phyloP scores from a whole-genome alignment of 2,888 invertebrate species.

The Oxytorus armatus region DNA sequence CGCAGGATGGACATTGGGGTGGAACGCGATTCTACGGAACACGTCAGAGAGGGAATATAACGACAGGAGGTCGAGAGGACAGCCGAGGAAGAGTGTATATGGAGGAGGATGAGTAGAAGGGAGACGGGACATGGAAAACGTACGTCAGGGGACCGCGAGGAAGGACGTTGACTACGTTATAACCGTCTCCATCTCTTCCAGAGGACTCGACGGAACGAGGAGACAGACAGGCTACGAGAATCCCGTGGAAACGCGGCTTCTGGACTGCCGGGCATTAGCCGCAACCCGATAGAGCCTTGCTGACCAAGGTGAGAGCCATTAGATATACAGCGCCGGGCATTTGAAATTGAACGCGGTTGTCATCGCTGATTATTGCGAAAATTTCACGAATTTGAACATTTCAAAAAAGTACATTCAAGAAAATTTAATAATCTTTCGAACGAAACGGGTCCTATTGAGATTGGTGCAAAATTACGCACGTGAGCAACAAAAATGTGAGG shows the following conservation, averaged over 20 bases:
- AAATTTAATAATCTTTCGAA: no score
- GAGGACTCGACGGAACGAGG: conserved; percentile 19
- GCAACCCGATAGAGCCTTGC: conserved; percentile 16
- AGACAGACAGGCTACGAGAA: conserved; percentile 59
- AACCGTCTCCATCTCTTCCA: conserved; percentile 50
- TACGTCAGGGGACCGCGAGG: conserved; percentile 57
- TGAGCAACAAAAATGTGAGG: no score
- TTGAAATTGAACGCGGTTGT: no score
- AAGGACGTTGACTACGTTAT: conserved; percentile 64
- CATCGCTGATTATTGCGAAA: no score
- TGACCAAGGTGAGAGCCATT: conserved; percentile 24
- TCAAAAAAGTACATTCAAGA: no score
- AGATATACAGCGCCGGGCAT: neutral
- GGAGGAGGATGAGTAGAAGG: neutral
- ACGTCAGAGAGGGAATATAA: conserved; percentile 48
- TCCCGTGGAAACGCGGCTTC: conserved; percentile 44
- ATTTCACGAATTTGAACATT: no score
- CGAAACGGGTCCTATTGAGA: no score
- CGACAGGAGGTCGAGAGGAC: conserved; percentile 58
- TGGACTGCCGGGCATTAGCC: conserved; percentile 32
- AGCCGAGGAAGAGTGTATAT: conserved; percentile 11
- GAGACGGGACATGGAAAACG: conserved; percentile 50
- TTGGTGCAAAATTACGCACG: no score
- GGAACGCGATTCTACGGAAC: conserved; percentile 28
- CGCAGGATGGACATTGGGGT: conserved; percentile 41